Evolutionary conservation across 2,113 vertebrate species (phyloP), one percentile per base, ranked within the genome.

Genomic region (Zosterops japonicus): DNA sequence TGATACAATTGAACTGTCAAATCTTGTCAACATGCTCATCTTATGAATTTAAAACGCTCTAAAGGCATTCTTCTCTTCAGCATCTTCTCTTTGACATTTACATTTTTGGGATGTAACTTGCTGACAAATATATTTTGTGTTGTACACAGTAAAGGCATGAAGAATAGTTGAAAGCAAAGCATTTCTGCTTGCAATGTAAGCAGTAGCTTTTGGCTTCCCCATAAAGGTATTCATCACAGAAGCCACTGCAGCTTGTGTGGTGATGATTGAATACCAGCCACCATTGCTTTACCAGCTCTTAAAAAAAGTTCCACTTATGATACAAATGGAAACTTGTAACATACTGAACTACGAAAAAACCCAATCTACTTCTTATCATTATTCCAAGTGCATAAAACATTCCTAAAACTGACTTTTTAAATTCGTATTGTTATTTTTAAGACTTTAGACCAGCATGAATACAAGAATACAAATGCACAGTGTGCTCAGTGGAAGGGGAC

Each of bases 1-100:
- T 61, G 52, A 95, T 78, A 90, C 75, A 95, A 93, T 49, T 81
- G 68, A 41, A 56, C 72, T 88, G 87, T 90, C 90, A 94, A 83
- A 74, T 71, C 83, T 64, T 87, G 71, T 88, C 85, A 95, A 95
- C 72, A 53, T 2, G 6, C 33, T 93, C 36, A 71, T 53, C 60
- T 92, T 92, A 77, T 47, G 71, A 95, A 93, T 74, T 79, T 95
- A 85, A 89, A 93, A 47, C 0, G 0, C 35, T 89, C 41, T 80
- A 79, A 87, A 91, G 27, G 47, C 57, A 78, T 89, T 86, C 33
- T 91, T 93, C 77, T 83, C 81, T 88, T 88, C 47, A 74, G 49
- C 33, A 90, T 8, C 47, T 86, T 89, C 35, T 72, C 60, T 83
- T 55, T 82, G 87, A 81, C 74, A 49, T 70, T 55, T 25, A 67